A percentile compares a stretch with the other conserved stretches of the same genome.
Conservation (phyloP, 2,888 invertebrate species). For the Drosophila birchii region DNA sequence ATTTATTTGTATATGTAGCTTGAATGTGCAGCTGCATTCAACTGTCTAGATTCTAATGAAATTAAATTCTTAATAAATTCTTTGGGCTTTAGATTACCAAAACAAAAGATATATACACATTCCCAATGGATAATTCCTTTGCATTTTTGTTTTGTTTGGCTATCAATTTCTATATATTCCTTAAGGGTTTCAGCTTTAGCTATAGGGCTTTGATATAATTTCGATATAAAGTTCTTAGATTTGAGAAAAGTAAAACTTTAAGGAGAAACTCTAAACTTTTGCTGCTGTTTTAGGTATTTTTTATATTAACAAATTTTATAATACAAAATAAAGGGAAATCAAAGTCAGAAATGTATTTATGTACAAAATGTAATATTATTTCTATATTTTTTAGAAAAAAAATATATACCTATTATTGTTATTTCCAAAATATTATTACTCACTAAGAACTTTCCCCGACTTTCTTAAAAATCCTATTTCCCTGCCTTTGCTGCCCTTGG, state of each 20-base stretch:
- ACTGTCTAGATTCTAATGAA: neutral
- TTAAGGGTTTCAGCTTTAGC: neutral
- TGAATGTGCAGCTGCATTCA: neutral
- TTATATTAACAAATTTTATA: too few species aligned
- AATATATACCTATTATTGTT: too few species aligned
- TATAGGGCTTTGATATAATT: too few species aligned
- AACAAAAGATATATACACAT: neutral
- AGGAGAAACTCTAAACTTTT: neutral
- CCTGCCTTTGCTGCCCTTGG: neutral
- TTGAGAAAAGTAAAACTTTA: neutral
- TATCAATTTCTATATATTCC: neutral
- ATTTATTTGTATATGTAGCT: too few species aligned
- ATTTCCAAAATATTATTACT: neutral
- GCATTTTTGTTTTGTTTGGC: neutral
- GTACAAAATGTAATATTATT: too few species aligned
- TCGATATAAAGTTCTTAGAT: neutral
- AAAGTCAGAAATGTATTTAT: too few species aligned
- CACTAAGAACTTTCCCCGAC: neutral
- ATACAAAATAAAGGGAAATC: too few species aligned
- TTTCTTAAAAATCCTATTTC: neutral
- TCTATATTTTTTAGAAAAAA: too few species aligned
- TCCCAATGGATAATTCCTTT: neutral
- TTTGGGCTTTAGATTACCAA: neutral
- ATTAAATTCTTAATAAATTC: neutral
- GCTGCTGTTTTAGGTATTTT: neutral